A percentile compares a stretch with the other conserved stretches of the same genome.
phyloP scores from a whole-genome alignment of 2,888 invertebrate species.

The Pomacea canaliculata region DNA sequence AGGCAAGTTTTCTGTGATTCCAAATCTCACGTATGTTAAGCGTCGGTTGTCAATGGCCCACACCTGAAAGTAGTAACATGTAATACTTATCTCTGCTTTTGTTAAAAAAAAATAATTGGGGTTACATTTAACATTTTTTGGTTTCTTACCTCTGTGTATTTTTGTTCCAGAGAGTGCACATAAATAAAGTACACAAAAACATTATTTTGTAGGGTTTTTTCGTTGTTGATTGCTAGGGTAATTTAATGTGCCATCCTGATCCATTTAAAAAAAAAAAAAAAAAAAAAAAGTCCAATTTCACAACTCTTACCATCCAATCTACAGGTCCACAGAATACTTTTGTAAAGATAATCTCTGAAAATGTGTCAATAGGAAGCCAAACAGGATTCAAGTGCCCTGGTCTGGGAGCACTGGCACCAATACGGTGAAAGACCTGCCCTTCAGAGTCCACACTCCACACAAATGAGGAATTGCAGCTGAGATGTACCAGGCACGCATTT shows the following conservation, averaged over 20 bases:
- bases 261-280: background rate
- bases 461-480: conserved; percentile 71
- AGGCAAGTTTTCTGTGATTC: conserved; percentile 71
- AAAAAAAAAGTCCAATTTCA: background rate
- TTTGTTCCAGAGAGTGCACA: too few species aligned
- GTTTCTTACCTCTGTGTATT: too few species aligned
- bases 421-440: conserved; percentile 72
- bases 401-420: conserved; percentile 70
- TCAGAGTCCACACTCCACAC: conserved; percentile 73
- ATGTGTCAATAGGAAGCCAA: conserved; percentile 71
- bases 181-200: background rate
- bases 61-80: conserved; percentile 62
- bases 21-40: conserved; percentile 72
- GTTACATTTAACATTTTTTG: too few species aligned
- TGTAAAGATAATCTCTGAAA: conserved; percentile 60
- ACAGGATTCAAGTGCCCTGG: conserved; percentile 70
- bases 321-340: conserved; percentile 58
- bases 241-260: too few species aligned
- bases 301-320: conserved; percentile 60
- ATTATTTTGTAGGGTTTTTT: too few species aligned
- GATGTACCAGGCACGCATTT: conserved; percentile 66
- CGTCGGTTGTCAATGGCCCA: conserved; percentile 73
- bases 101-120: too few species aligned
- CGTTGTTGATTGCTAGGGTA: too few species aligned
- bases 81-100: too few species aligned